phyloP scores from a whole-genome alignment of 1,140 invertebrate species.

The Zaprionus vittiger region DNA sequence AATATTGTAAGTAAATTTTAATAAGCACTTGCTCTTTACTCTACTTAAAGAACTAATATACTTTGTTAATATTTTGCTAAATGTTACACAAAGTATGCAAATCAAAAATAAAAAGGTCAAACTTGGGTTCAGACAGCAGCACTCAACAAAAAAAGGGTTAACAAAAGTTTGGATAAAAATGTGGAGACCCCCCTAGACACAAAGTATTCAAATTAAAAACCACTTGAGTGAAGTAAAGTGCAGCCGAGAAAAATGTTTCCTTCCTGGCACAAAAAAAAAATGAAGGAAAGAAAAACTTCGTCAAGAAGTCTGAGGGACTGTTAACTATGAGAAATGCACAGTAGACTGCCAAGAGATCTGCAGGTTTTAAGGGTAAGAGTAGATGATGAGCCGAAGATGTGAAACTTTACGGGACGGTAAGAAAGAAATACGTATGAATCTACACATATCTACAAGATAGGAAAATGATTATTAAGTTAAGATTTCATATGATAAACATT shows the following conservation, averaged over 20 bases:
- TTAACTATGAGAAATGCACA: background rate
- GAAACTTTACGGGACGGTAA: background rate
- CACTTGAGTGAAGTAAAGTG: slow-evolving; percentile 57
- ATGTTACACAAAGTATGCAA: slow-evolving; percentile 49
- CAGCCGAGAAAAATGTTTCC: slow-evolving; percentile 61
- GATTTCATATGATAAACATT: too few relatives aligned
- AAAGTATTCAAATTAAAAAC: slow-evolving; percentile 81
- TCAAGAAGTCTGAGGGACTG: background rate
- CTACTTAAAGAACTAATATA: slow-evolving; percentile 18
- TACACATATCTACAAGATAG: background rate
- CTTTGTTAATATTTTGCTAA: slow-evolving; percentile 50
- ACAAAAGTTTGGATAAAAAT: slow-evolving; percentile 28
- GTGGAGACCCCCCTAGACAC: slow-evolving; percentile 3
- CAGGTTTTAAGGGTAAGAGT: background rate
- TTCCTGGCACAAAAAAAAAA: slow-evolving; percentile 43
- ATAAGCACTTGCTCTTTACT: slow-evolving; percentile 19
- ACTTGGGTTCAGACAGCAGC: slow-evolving; percentile 19
- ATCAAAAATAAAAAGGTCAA: slow-evolving; percentile 26
- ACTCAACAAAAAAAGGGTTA: slow-evolving; percentile 11
- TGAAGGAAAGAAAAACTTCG: background rate
- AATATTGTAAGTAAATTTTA: slow-evolving; percentile 47
- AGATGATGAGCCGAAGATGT: background rate
- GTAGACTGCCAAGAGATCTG: background rate
- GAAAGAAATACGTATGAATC: background rate
- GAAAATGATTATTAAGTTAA: too few relatives aligned